Conservation (phyloP, 2,888 invertebrate species). For the Merodon equestris region DNA sequence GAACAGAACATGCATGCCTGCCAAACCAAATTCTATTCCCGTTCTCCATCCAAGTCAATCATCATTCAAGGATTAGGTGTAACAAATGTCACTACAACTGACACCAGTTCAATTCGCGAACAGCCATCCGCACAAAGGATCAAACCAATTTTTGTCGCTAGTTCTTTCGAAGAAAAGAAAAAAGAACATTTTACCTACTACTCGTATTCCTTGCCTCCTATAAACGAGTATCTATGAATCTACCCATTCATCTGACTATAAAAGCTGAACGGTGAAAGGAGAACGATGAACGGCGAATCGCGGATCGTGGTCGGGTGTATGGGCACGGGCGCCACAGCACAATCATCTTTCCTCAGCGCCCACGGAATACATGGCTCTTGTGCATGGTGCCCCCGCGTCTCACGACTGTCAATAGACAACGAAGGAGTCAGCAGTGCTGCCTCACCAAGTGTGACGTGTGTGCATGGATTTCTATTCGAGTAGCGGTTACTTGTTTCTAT, state of each 20-base stretch:
- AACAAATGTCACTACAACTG: constrained; percentile 32
- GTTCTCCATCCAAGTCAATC: constrained; percentile 44
- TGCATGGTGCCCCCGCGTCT: constrained; percentile 41
- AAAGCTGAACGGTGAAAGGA: no score
- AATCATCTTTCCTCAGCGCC: constrained; percentile 38
- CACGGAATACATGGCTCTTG: constrained; percentile 41
- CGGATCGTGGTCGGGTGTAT: no score
- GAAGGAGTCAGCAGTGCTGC: constrained; percentile 20
- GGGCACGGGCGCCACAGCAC: not conserved
- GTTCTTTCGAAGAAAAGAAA: constrained; percentile 24
- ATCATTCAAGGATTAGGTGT: constrained; percentile 53
- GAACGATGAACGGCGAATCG: no score
- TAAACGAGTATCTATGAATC: no score
- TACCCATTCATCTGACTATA: no score
- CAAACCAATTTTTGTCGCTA: constrained; percentile 52
- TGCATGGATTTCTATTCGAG: not conserved
- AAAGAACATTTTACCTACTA: constrained; percentile 24
- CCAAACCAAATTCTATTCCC: constrained; percentile 36
- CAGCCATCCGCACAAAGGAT: constrained; percentile 22
- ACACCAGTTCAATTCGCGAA: constrained; percentile 31
- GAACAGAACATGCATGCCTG: constrained; percentile 44
- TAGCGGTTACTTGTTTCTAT: not conserved
- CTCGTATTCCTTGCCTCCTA: constrained; percentile 2
- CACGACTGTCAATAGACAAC: no score
- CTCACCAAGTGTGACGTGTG: not conserved